phyloP scores from a whole-genome alignment of 2,888 invertebrate species.

The Priocnemis perturbator region DNA sequence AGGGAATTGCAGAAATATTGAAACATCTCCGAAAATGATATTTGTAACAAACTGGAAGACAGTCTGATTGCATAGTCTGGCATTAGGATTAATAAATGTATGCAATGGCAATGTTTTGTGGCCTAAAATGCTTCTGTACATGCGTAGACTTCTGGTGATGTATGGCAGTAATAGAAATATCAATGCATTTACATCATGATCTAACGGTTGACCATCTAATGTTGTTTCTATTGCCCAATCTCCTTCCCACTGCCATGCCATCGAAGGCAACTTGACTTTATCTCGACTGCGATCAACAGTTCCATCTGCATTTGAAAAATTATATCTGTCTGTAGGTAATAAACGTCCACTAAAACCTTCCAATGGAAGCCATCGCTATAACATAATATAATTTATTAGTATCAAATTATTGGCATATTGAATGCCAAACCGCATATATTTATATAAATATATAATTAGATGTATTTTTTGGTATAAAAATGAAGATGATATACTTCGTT shows the following conservation, averaged over 20 bases:
- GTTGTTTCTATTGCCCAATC: slow-evolving; percentile 93
- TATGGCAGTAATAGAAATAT: background rate
- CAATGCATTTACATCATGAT: slow-evolving; percentile 82
- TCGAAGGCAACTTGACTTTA: slow-evolving; percentile 90
- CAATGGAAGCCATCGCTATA: slow-evolving; percentile 90
- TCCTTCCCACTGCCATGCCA: slow-evolving; percentile 98
- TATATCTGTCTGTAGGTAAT: slow-evolving; percentile 91
- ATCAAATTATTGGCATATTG: slow-evolving; percentile 7
- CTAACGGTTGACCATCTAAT: slow-evolving; percentile 89
- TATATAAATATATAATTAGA: slow-evolving; percentile 12
- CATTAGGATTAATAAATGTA: slow-evolving; percentile 4
- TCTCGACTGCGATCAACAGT: slow-evolving; percentile 86
- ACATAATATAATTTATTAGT: slow-evolving; percentile 42
- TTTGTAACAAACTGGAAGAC: background rate
- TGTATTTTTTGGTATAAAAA: slow-evolving; percentile 3
- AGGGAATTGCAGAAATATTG: background rate
- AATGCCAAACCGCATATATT: slow-evolving; percentile 3
- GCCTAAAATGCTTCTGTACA: background rate
- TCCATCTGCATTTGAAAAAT: slow-evolving; percentile 91
- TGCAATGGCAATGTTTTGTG: background rate
- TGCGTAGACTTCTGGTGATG: background rate
- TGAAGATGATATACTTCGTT: slow-evolving; percentile 82
- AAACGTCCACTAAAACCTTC: slow-evolving; percentile 90
- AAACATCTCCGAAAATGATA: slow-evolving; percentile 3
- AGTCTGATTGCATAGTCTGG: background rate